Evolutionary conservation across 2,888 invertebrate genomes (phyloP).

Genomic region (Nomada fucata): DNA sequence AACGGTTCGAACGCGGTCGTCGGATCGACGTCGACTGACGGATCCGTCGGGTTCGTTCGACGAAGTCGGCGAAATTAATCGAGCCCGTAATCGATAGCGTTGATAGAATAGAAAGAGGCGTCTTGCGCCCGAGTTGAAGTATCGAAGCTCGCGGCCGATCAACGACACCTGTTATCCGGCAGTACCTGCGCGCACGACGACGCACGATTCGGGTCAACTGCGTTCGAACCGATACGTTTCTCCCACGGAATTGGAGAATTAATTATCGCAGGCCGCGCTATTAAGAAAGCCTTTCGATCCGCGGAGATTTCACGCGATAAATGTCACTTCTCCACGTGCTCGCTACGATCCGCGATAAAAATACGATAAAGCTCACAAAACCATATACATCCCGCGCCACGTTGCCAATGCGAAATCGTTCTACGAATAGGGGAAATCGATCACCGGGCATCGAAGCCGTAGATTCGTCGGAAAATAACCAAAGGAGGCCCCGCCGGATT

Average conservation of each 20-base stretch:
- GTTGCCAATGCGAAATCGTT: too few relatives aligned
- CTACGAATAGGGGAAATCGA: too few relatives aligned
- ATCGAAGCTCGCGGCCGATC: constrained; percentile 29
- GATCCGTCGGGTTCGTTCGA: not conserved
- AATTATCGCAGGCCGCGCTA: too few relatives aligned
- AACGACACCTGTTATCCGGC: constrained; percentile 41
- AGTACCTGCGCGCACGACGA: not conserved
- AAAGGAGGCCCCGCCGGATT: not conserved
- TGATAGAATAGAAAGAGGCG: constrained; percentile 36
- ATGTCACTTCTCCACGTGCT: too few relatives aligned
- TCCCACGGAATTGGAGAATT: not conserved
- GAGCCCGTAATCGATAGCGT: constrained; percentile 27
- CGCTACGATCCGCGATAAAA: too few relatives aligned
- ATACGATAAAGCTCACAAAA: too few relatives aligned
- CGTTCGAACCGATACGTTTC: constrained; percentile 1
- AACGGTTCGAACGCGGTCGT: not conserved
- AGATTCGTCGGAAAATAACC: not conserved
- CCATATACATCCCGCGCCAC: too few relatives aligned
- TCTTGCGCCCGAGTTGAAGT: constrained; percentile 24
- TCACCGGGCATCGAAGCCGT: too few relatives aligned
- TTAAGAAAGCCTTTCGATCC: too few relatives aligned
- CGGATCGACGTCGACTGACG: not conserved
- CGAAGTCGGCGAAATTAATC: constrained; percentile 33
- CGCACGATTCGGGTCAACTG: not conserved
- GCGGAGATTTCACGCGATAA: not conserved